Evolutionary conservation across 2,113 vertebrate genomes (phyloP).

Genomic region (Astatotilapia flaviijosephi): DNA sequence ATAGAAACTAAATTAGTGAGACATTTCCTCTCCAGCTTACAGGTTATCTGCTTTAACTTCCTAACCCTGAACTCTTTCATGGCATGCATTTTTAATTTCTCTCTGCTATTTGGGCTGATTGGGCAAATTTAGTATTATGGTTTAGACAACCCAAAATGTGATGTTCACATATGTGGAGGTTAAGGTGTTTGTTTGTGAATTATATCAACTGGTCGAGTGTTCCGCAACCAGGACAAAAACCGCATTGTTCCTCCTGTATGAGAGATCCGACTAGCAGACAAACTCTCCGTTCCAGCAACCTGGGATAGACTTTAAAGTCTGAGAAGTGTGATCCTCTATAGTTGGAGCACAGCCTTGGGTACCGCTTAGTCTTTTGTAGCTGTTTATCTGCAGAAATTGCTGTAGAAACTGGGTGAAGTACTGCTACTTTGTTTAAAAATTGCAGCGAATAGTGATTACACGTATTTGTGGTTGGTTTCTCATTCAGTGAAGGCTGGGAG

Average conservation of each 20-base stretch:
- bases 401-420: background rate
- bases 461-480: background rate
- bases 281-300: background rate
- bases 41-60: background rate
- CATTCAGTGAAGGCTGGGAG: constrained; percentile 93
- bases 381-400: background rate
- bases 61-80: background rate
- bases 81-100: background rate
- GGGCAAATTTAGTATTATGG: background rate
- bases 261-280: background rate
- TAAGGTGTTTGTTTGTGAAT: background rate
- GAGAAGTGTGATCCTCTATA: background rate
- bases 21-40: background rate
- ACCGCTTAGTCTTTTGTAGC: background rate
- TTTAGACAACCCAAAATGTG: background rate
- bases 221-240: background rate
- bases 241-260: background rate
- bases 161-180: background rate
- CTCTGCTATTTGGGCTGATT: background rate
- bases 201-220: background rate
- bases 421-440: background rate
- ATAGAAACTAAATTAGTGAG: background rate
- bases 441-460: background rate
- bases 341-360: background rate
- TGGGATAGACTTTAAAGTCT: background rate